Percentiles rank a stretch among this genome's conserved stretches.
Conservation (phyloP, 2,888 invertebrate genomes). For the Seladonia tumulorum region DNA sequence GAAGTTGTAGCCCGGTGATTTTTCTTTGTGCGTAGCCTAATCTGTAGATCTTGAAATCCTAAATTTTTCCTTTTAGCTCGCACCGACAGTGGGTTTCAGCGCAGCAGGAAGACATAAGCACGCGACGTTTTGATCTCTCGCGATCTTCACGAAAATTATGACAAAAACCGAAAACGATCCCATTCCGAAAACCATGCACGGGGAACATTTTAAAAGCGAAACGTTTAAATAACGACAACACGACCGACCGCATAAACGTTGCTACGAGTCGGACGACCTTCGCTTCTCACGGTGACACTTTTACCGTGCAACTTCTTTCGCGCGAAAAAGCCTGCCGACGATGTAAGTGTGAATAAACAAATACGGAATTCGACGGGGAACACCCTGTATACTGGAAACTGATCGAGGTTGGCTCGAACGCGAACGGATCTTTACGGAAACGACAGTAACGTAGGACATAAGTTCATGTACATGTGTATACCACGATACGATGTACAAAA, state of each 20-base stretch:
- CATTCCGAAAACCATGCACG: not conserved
- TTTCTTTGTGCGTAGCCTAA: too few species aligned
- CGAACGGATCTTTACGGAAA: not conserved
- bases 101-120: slow-evolving; percentile 19
- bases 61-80: too few species aligned
- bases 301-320: not conserved
- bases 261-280: not conserved
- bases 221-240: not conserved
- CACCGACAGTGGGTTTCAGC: not conserved
- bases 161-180: not conserved
- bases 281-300: not conserved
- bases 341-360: slow-evolving; percentile 17
- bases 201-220: too few species aligned
- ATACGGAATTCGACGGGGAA: not conserved
- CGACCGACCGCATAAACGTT: not conserved
- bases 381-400: slow-evolving; percentile 33
- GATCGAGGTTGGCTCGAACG: slow-evolving; percentile 43
- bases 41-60: too few species aligned
- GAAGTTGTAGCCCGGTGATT: too few species aligned
- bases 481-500: slow-evolving; percentile 76
- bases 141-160: slow-evolving; percentile 1
- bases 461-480: slow-evolving; percentile 64
- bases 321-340: not conserved
- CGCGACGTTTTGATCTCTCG: slow-evolving; percentile 38
- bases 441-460: slow-evolving; percentile 32